phyloP scores from a whole-genome alignment of 2,113 vertebrate genomes.

The Oreochromis niloticus region DNA sequence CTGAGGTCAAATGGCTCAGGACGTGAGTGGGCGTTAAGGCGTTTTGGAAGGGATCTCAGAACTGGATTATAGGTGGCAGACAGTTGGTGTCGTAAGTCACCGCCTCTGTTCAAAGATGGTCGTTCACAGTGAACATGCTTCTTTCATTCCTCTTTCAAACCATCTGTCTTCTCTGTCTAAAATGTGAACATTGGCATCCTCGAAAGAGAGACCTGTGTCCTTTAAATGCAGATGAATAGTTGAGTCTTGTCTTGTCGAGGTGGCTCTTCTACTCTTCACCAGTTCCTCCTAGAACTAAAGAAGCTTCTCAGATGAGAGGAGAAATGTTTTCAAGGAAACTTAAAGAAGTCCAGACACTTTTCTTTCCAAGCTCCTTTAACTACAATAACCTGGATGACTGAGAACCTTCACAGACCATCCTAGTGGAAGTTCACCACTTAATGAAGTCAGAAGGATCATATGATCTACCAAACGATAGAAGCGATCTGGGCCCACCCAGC shows the following conservation, averaged over 20 bases:
- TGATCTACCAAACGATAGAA: background rate
- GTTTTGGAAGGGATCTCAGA: background rate
- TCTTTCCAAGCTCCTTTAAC: background rate
- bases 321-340: background rate
- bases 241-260: background rate
- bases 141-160: background rate
- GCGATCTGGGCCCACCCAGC: background rate
- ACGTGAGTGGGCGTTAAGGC: background rate
- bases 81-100: background rate
- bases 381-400: background rate
- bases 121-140: background rate
- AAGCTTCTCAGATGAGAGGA: background rate
- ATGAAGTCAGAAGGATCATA: background rate
- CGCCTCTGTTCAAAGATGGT: background rate
- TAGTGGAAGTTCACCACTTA: background rate
- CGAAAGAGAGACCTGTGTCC: background rate
- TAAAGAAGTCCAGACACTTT: background rate
- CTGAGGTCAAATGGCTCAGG: background rate
- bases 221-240: background rate
- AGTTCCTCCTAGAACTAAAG: background rate
- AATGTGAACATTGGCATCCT: background rate
- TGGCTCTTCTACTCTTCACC: background rate
- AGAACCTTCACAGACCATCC: background rate
- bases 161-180: background rate
- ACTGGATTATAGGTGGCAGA: background rate